Base-by-base conservation (phyloP, 2,888 invertebrate species). In the Stegana nigrithorax region DNA sequence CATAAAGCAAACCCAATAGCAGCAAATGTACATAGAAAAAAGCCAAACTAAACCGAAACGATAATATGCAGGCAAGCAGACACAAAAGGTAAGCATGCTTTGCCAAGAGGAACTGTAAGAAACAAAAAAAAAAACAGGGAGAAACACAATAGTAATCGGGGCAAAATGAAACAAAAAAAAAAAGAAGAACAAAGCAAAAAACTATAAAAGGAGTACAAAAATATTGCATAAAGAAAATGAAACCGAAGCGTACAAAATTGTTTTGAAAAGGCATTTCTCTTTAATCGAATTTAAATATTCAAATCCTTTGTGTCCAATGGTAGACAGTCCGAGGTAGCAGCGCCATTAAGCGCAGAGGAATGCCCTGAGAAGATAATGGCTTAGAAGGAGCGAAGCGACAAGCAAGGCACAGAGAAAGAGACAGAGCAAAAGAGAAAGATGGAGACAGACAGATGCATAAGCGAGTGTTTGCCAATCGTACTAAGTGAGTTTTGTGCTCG, bases 251-350 rank as follows among this genome's bases (percentile, higher is more conserved):
- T 32, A 56, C 60, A 58, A 50, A 12, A 62, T 39, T 51, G 29
- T 1, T 17, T 50, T 10, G 39, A 25, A 39, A 39, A 53, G 26
- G 42, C 51, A 60, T 61, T 60, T 32, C 56, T 39, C 60, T 56
- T 61, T 61, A 69, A 69, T 70, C 69, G 69, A 69, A 69, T 70
- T 69, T 69, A 69, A 69, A 69, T 69, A 69, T 69, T 69, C 60
- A 70, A 67, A 70, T 67, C 61, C 64, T 57, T 55, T 62, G 51
- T 62, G 50, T 66, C 29, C 10, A 29, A 29, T 10, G 10, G 29
- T 29, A 29, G 6, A 29, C 29, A 29, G 29, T 29, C 10, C 10
- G 29, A 29, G 29, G 29, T 29, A 6, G 29, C 29, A 7, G 10
- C 29, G 6, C 10, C 29, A 10, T 29, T 29, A 29, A 7, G 29